Conservation (phyloP, 2,113 vertebrate species). For the Cnemophilus loriae region DNA sequence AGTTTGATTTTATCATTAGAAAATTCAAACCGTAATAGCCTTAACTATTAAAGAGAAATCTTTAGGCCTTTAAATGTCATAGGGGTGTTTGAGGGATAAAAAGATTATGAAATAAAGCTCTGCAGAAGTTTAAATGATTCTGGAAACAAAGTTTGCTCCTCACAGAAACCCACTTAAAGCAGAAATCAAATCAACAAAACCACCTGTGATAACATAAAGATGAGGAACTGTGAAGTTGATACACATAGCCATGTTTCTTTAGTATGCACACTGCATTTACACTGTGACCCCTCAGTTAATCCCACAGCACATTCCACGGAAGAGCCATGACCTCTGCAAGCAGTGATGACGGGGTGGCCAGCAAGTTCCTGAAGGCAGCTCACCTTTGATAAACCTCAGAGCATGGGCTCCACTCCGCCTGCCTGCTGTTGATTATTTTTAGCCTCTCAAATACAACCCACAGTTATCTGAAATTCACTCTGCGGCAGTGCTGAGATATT, state of each 20-base stretch:
- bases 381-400: not conserved
- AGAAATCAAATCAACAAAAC: not conserved
- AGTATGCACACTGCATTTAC: not conserved
- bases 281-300: not conserved
- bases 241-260: not conserved
- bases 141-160: not conserved
- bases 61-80: not conserved
- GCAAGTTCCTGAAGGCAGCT: not conserved
- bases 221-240: not conserved
- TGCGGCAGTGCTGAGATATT: not conserved
- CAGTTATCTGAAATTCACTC: not conserved
- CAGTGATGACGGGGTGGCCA: fast-evolving
- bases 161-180: not conserved
- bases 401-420: not conserved
- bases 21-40: not conserved
- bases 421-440: not conserved
- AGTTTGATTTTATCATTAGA: not conserved
- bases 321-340: not conserved
- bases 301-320: not conserved
- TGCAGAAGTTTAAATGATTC: not conserved
- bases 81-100: not conserved
- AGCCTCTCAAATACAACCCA: not conserved
- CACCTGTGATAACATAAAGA: not conserved
- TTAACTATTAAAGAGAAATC: not conserved
- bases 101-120: not conserved